Evolutionary conservation across 2,888 invertebrate genomes (phyloP).

Genomic region (Coremacera marginata): DNA sequence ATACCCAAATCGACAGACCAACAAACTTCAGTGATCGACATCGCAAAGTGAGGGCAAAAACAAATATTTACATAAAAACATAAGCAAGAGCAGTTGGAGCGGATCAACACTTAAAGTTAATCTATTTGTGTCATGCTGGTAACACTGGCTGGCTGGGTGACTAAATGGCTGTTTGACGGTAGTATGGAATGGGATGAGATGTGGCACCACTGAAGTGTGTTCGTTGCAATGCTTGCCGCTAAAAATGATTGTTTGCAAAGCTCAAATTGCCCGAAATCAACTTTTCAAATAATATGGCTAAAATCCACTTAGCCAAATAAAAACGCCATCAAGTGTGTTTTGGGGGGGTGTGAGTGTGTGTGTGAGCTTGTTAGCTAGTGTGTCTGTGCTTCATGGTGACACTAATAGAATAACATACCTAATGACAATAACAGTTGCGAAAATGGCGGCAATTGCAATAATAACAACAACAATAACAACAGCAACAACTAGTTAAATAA

Average conservation of each 20-base stretch:
- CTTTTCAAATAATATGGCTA: slow-evolving; percentile 14
- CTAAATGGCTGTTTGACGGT: too few species aligned
- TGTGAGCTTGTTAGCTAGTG: background rate
- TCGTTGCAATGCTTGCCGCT: background rate
- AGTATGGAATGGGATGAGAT: too few species aligned
- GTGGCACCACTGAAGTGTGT: background rate
- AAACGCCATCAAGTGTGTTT: background rate
- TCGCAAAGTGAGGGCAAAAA: slow-evolving; percentile 26
- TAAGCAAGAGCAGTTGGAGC: background rate
- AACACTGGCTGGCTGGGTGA: background rate
- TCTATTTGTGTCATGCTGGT: slow-evolving; percentile 9
- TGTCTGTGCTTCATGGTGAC: slow-evolving; percentile 35
- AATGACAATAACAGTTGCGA: slow-evolving; percentile 54
- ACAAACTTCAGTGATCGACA: background rate
- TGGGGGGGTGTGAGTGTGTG: background rate
- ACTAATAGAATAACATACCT: slow-evolving; percentile 40
- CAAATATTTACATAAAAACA: slow-evolving; percentile 20
- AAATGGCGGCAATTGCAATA: slow-evolving; percentile 48
- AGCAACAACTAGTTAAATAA: slow-evolving; percentile 3
- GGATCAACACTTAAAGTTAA: slow-evolving; percentile 25
- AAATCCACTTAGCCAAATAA: slow-evolving; percentile 41
- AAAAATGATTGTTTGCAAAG: background rate
- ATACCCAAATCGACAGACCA: background rate
- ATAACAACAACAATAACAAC: background rate
- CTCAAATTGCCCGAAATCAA: slow-evolving; percentile 23